Evolutionary conservation across 1,140 invertebrate species (phyloP).

Genomic region (Ectropis grisescens): DNA sequence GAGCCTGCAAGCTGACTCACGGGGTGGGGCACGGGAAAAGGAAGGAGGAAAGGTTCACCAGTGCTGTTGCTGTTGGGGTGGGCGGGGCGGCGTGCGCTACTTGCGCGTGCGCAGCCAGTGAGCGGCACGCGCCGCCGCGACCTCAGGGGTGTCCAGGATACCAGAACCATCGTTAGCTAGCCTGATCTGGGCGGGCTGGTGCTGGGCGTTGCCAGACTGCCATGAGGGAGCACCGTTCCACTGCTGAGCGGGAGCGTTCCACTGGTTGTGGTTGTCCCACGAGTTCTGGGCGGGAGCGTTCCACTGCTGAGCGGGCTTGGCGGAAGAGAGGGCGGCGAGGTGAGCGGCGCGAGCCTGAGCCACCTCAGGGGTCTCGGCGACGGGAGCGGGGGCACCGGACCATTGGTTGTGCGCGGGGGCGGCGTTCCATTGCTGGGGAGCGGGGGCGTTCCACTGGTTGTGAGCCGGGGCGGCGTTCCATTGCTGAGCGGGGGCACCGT

Average conservation of each 20-base stretch:
- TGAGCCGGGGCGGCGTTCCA: conserved; percentile 34
- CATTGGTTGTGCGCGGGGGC: conserved; percentile 29
- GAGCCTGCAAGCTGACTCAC: conserved; percentile 33
- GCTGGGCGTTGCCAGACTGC: conserved; percentile 35
- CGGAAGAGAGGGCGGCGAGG: conserved; percentile 49
- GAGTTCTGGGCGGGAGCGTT: conserved; percentile 35
- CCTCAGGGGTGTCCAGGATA: conserved; percentile 73
- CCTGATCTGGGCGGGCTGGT: conserved; percentile 46
- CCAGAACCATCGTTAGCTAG: conserved; percentile 70
- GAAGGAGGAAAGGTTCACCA: conserved; percentile 45
- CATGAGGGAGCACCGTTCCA: conserved; percentile 63
- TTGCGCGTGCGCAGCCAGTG: conserved; percentile 69
- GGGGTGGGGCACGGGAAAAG: conserved; percentile 29
- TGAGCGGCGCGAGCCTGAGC: conserved; percentile 61
- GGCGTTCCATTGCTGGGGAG: conserved; percentile 34
- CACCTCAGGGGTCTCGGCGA: conserved; percentile 61
- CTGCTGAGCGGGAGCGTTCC: conserved; percentile 36
- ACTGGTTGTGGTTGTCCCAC: conserved; percentile 39
- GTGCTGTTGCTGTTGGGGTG: conserved; percentile 51
- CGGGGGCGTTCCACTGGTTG: conserved; percentile 31
- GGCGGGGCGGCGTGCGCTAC: conserved; percentile 51
- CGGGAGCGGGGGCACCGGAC: conserved; percentile 49
- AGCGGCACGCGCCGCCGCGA: conserved; percentile 67
- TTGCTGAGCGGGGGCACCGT: conserved; percentile 28
- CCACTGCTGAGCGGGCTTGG: conserved; percentile 42